Percentiles rank a stretch among this genome's conserved stretches.
These are phyloP conservation scores for Zaprionus obscuricornis DNA, from an alignment of 2,888 invertebrate species.

Conservation along the genomic window DNA sequence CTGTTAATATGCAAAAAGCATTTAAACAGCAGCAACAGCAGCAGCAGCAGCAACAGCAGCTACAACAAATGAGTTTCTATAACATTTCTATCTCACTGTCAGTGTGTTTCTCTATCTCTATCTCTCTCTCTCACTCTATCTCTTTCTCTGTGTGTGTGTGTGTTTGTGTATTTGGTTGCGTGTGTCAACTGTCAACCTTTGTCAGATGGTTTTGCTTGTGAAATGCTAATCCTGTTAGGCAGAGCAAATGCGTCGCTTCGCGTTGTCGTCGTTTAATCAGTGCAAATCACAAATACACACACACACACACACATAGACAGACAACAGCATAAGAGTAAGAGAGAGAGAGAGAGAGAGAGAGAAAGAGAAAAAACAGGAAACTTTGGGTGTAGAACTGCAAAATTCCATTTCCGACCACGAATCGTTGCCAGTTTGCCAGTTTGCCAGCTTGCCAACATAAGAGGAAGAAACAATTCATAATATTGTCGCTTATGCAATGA, in stretches of 20 bases:
- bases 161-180: constrained; percentile 18
- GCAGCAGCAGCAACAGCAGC: too few relatives aligned
- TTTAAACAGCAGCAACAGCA: too few relatives aligned
- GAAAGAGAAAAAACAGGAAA: too few relatives aligned
- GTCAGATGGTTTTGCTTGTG: constrained; percentile 69
- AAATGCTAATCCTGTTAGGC: constrained; percentile 74
- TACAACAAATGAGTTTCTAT: constrained; percentile 32
- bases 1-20: constrained; percentile 50
- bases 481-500: too few relatives aligned
- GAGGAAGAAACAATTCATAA: constrained; percentile 7
- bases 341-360: too few relatives aligned
- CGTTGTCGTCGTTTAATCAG: constrained; percentile 64
- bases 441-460: too few relatives aligned
- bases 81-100: constrained; percentile 12
- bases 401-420: constrained; percentile 75
- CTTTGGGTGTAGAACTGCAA: constrained; percentile 59
- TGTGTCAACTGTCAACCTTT: constrained; percentile 74
- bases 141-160: constrained; percentile 12
- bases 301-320: constrained; percentile 29
- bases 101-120: background rate
- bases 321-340: too few relatives aligned
- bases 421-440: too few relatives aligned
- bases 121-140: constrained; percentile 1
- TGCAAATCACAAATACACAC: constrained; percentile 43
- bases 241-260: constrained; percentile 25